Percentiles rank a stretch among this genome's conserved stretches.
phyloP scores from a whole-genome alignment of 2,888 invertebrate genomes.

The Crossocerus cetratus region DNA sequence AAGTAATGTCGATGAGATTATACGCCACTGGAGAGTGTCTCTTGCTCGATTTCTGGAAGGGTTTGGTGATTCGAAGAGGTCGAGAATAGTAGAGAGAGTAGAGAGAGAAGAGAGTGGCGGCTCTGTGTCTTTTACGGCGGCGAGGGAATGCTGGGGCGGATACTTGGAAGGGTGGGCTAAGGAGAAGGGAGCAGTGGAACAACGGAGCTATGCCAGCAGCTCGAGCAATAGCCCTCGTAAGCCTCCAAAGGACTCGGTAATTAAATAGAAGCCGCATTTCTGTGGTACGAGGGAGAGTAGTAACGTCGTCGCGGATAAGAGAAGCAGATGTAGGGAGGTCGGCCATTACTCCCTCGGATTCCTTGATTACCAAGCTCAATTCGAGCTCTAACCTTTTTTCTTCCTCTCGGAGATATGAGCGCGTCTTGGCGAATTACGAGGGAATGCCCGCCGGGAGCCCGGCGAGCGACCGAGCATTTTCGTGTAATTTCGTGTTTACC shows the following conservation, averaged over 20 bases:
- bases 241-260: constrained; percentile 62
- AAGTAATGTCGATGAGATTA: constrained; percentile 65
- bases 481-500: constrained; percentile 12
- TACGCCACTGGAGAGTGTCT: constrained; percentile 44
- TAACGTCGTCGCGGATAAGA: constrained; percentile 26
- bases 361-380: constrained; percentile 32
- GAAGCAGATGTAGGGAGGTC: constrained; percentile 32
- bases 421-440: not conserved
- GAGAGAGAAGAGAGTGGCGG: constrained; percentile 28
- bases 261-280: constrained; percentile 66
- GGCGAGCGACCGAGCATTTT: constrained; percentile 4
- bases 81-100: constrained; percentile 24
- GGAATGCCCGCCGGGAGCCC: not conserved
- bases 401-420: not conserved
- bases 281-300: constrained; percentile 19
- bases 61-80: constrained; percentile 19
- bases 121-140: constrained; percentile 48
- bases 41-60: not conserved
- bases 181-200: constrained; percentile 24
- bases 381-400: constrained; percentile 15
- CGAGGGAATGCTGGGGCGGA: constrained; percentile 42
- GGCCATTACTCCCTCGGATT: constrained; percentile 36
- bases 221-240: constrained; percentile 52
- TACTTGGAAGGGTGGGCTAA: constrained; percentile 26
- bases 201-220: constrained; percentile 26